Evolutionary conservation across 53 echinoderm and acorn worm species (phyloP).

Genomic region (Temnopleurus reevesii): DNA sequence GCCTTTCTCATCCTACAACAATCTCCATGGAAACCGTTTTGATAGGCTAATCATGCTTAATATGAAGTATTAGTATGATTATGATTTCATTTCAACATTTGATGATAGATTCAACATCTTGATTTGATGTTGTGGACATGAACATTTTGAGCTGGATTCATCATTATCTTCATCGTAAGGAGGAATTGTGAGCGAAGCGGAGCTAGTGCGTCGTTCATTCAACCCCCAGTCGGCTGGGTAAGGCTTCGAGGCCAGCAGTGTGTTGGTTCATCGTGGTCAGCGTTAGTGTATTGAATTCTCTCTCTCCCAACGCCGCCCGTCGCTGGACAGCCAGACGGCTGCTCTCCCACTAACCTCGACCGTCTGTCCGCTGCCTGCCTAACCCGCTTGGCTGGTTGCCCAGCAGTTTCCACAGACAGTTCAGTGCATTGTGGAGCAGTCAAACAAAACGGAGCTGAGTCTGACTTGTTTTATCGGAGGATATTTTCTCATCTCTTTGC

Average conservation of each 20-base stretch:
- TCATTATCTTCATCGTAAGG: not conserved
- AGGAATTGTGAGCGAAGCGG: not conserved
- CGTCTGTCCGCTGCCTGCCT: not conserved
- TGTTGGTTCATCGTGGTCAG: not conserved
- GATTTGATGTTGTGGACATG: not conserved
- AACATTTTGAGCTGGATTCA: not conserved
- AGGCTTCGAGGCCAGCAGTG: too few species aligned
- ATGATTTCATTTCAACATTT: too few species aligned
- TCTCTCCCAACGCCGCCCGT: not conserved
- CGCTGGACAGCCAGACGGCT: not conserved
- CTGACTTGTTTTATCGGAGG: too few species aligned
- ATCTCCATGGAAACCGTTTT: not conserved
- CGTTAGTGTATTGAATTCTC: conserved; percentile 27
- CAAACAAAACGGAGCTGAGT: too few species aligned
- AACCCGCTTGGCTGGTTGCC: too few species aligned
- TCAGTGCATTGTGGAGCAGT: too few species aligned
- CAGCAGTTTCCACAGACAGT: too few species aligned
- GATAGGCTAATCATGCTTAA: not conserved
- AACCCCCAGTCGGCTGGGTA: not conserved
- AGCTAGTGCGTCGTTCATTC: not conserved
- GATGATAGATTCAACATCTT: not conserved
- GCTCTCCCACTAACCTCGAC: not conserved
- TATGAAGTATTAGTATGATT: not conserved
- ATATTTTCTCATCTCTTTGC: too few species aligned
- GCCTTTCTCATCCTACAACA: not conserved